Evolutionary conservation across 1,140 invertebrate genomes (phyloP), one percentile per base, ranked within the genome.

Genomic region (Thereuonema tuberculata): DNA sequence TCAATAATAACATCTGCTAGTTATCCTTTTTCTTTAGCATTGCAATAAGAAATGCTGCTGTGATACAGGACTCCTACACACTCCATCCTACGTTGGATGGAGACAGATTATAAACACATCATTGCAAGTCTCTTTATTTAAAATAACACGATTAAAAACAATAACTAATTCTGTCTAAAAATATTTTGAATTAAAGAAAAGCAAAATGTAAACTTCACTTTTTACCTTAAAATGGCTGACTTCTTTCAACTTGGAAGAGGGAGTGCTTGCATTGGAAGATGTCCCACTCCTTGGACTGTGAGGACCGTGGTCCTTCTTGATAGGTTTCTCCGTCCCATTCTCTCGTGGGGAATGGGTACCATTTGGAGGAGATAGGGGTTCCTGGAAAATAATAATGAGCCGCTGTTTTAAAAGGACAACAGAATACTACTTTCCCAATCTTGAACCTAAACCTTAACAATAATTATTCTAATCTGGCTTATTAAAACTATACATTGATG

Each of bases 221-320:
- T n/a, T 12, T n/a, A n/a, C 37, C 12, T 43, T 43, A n/a, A n/a
- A n/a, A n/a, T n/a, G n/a, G n/a, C n/a, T n/a, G n/a, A 89, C 87
- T 80, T 90, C 87, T 84, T 89, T 90, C 77, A 84, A 87, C 80
- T 92, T 93, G 71, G 85, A 80, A 73, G 89, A 93, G 67, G 88
- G 88, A 65, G 89, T 92, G 68, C 87, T 90, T 61, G 88, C 81
- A 65, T 77, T 79, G 59, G 89, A 92, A 9, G 53, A 55, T n/a
- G 88, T 89, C 62, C 90, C 89, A 69, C 88, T 92, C 62, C 89
- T 79, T 64, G 53, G 53, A 55, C 53, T 55, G 26, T 55, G 53
- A 28, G 53, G 3, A 87, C 91, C 17, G 87, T 84, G 28, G 87
- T 87, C 56, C 88, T 77, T 65, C 89, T 83, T 58, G 79, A 65